A percentile compares a stretch with the other conserved stretches of the same genome.
Evolutionary conservation across 2,888 invertebrate species (phyloP).

Genomic region (Aleiodes testaceus): DNA sequence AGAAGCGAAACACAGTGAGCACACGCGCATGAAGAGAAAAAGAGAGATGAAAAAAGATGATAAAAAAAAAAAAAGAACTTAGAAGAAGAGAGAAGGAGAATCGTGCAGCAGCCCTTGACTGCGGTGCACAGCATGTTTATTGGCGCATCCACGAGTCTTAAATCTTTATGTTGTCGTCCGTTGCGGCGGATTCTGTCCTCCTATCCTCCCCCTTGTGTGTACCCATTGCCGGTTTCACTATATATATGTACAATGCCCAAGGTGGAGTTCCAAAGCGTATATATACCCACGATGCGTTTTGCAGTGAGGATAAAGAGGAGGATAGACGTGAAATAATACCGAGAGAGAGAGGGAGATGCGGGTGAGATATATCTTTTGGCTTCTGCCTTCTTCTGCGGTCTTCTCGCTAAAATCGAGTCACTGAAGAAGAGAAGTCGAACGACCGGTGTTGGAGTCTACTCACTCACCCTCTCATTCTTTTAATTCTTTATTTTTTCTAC

Average conservation of each 20-base stretch:
- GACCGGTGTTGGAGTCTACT: conserved; percentile 44
- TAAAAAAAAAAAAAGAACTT: background rate
- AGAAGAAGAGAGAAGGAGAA: background rate
- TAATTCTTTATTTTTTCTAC: background rate
- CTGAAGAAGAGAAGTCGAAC: conserved; percentile 57
- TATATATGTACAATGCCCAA: conserved; percentile 17
- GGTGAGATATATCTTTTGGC: conserved; percentile 63
- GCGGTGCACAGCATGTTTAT: conserved; percentile 72
- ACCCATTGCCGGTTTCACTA: conserved; percentile 18
- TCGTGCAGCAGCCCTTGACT: conserved; percentile 59
- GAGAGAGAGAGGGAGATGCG: conserved; percentile 56
- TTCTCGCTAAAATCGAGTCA: conserved; percentile 64
- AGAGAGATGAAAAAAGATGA: background rate
- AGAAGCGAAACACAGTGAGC: conserved; percentile 55
- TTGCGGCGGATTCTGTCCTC: conserved; percentile 63
- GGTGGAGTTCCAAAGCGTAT: conserved; percentile 30
- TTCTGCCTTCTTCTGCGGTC: conserved; percentile 58
- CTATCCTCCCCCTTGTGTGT: conserved; percentile 45
- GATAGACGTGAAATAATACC: conserved; percentile 31
- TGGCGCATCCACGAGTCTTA: conserved; percentile 72
- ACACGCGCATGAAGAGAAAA: conserved; percentile 41
- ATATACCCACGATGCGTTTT: conserved; percentile 24
- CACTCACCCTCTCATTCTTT: conserved; percentile 48
- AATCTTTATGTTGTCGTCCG: conserved; percentile 73
- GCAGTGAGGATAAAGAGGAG: conserved; percentile 46